Base-by-base conservation (phyloP, 2,113 vertebrate species). In the Xiphophorus hellerii region DNA sequence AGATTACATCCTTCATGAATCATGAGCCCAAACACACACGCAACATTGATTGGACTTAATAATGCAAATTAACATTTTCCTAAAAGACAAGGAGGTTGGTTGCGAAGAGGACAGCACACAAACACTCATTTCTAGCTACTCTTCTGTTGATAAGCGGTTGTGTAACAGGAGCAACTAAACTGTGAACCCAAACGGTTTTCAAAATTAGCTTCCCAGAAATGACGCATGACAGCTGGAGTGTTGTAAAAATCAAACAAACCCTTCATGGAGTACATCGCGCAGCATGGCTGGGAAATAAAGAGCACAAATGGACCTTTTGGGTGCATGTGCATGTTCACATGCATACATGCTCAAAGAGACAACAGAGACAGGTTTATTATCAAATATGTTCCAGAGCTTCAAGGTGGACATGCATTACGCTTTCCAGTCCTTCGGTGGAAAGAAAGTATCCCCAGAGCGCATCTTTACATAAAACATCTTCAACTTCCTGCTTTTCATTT, bases 181-280 rank as follows among this genome's bases (percentile, higher is more conserved):
- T 0, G 30, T 62, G 74, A 83, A 87, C 77, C 82, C 60, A 70
- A 73, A 82, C 71, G 73, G 83, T 84, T 88, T 85, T 78, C 76
- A 54, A 83, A 87, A 89, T 87, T 48, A 86, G 80, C 81, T 86
- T 92, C 73, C 81, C 69, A 85, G 86, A 87, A 88, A 87, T 80
- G 84, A 91, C 54, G 71, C 83, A 89, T 71, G 81, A 80, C 81
- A 87, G 84, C 89, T 88, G 77, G 87, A 88, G 85, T 88, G 87
- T 86, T 80, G 78, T 86, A 84, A 84, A 89, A 88, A 84, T 69
- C 68, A 80, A 81, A 70, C 74, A 67, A 79, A 79, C 37, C 54
- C 75, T 85, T 86, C 69, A 75, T 76, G 81, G 85, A 83, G 78
- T 5, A 4, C 66, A 84, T 71, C 66, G 27, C 22, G 62, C 37